These are phyloP conservation scores for Halyomorpha halys DNA, from an alignment of 1,140 invertebrate species.

Conservation along the genomic window DNA sequence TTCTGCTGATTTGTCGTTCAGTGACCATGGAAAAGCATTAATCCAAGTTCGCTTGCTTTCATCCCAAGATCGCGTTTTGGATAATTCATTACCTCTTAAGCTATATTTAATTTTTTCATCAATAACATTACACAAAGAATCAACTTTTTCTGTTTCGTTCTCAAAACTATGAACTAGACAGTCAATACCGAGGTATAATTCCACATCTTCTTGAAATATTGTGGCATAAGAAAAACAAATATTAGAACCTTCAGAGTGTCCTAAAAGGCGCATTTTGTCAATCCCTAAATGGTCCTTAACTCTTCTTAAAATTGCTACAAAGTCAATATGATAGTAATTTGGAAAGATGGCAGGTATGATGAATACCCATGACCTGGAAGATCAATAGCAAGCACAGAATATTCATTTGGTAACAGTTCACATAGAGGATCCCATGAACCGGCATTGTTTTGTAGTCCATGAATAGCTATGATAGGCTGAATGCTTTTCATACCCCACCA, in stretches of 20 bases:
- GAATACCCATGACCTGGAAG: constrained; percentile 74
- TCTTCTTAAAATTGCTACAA: constrained; percentile 50
- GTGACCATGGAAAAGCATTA: constrained; percentile 55
- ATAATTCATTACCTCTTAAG: constrained; percentile 36
- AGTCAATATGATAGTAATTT: constrained; percentile 72
- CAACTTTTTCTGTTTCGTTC: constrained; percentile 51
- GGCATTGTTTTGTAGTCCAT: constrained; percentile 84
- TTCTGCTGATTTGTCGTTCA: constrained; percentile 52
- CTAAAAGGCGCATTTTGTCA: constrained; percentile 62
- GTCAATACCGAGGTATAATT: constrained; percentile 26
- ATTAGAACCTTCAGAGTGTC: constrained; percentile 70
- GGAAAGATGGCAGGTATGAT: constrained; percentile 55
- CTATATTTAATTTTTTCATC: constrained; percentile 59
- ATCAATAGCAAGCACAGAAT: constrained; percentile 61
- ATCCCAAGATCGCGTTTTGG: constrained; percentile 22
- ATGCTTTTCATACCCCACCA: constrained; percentile 63
- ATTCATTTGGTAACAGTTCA: constrained; percentile 49
- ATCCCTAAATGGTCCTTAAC: constrained; percentile 68
- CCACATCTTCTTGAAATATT: constrained; percentile 58
- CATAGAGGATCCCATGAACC: constrained; percentile 72
- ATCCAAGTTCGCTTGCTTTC: constrained; percentile 35
- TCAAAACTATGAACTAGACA: constrained; percentile 42
- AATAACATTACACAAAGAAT: constrained; percentile 51
- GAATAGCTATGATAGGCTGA: constrained; percentile 67
- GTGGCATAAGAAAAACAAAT: constrained; percentile 69